A percentile compares a stretch with the other conserved stretches of the same genome.
Conservation (phyloP, 2,888 invertebrate genomes). For the Tiliacea aurago region DNA sequence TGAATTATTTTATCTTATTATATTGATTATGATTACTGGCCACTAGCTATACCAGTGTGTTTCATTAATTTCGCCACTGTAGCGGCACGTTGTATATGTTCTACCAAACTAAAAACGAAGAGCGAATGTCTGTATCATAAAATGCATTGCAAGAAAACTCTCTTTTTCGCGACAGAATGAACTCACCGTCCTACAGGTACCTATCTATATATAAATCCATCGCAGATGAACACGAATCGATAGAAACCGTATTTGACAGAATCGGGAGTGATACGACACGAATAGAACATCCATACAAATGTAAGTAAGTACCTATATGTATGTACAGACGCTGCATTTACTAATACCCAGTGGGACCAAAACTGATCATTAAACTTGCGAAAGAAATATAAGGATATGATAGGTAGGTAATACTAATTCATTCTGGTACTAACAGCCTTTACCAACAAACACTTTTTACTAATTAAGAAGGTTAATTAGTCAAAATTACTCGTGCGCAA, state of each 20-base stretch:
- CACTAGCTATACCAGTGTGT: too few species aligned
- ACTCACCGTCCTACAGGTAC: conserved; percentile 6
- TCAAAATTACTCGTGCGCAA: not conserved
- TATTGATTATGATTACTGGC: too few species aligned
- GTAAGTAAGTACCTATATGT: not conserved
- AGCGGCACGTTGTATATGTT: too few species aligned
- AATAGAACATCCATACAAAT: conserved; percentile 11
- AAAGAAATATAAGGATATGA: not conserved
- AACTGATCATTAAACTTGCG: not conserved
- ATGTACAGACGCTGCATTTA: not conserved
- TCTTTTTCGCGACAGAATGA: not conserved
- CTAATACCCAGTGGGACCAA: not conserved
- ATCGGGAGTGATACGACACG: conserved; percentile 12
- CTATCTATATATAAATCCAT: conserved; percentile 14
- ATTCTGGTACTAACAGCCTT: not conserved
- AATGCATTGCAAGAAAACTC: not conserved
- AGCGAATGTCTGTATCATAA: not conserved
- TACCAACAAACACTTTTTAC: conserved; percentile 24
- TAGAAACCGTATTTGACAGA: conserved; percentile 37
- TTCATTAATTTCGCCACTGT: too few species aligned
- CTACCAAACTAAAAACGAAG: too few species aligned
- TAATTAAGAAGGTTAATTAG: conserved; percentile 45
- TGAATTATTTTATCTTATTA: too few species aligned
- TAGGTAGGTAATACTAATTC: not conserved
- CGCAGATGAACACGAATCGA: conserved; percentile 31